Evolutionary conservation across 2,113 vertebrate species (phyloP).

Genomic region (Theristicus caerulescens): DNA sequence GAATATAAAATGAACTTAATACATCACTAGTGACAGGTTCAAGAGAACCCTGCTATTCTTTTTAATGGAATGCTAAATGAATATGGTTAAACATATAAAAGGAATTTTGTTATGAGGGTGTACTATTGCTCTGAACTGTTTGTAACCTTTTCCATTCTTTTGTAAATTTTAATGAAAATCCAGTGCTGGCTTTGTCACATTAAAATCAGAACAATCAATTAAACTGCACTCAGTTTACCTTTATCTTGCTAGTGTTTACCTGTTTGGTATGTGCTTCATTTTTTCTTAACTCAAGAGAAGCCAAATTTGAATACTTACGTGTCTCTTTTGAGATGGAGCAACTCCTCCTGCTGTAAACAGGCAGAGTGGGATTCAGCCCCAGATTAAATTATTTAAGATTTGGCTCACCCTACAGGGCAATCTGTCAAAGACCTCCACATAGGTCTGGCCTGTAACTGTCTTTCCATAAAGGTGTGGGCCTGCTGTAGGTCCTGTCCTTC

Average conservation of each 20-base stretch:
- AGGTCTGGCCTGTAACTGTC: not conserved
- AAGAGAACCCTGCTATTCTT: conserved; percentile 52
- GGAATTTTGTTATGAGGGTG: conserved; percentile 30
- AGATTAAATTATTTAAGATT: not conserved
- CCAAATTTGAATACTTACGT: not conserved
- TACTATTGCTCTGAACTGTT: conserved; percentile 28
- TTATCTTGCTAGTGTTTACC: conserved; percentile 24
- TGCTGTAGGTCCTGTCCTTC: not conserved
- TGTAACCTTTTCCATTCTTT: conserved; percentile 29
- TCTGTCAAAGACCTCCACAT: not conserved
- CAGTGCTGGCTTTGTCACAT: not conserved
- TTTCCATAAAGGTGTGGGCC: not conserved
- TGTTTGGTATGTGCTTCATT: not conserved
- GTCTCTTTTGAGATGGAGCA: not conserved
- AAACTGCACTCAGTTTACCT: not conserved
- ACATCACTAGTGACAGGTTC: conserved; percentile 74
- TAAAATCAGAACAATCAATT: conserved; percentile 34
- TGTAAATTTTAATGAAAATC: conserved; percentile 52
- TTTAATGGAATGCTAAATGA: conserved; percentile 56
- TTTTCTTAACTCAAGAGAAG: not conserved
- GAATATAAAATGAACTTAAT: conserved; percentile 76
- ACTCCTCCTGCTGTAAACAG: not conserved
- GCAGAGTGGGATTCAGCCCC: not conserved
- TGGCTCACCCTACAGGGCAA: not conserved
- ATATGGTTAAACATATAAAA: conserved; percentile 30